Base-by-base conservation (phyloP, 2,797 vertebrate genomes). In the Pterois miles region DNA sequence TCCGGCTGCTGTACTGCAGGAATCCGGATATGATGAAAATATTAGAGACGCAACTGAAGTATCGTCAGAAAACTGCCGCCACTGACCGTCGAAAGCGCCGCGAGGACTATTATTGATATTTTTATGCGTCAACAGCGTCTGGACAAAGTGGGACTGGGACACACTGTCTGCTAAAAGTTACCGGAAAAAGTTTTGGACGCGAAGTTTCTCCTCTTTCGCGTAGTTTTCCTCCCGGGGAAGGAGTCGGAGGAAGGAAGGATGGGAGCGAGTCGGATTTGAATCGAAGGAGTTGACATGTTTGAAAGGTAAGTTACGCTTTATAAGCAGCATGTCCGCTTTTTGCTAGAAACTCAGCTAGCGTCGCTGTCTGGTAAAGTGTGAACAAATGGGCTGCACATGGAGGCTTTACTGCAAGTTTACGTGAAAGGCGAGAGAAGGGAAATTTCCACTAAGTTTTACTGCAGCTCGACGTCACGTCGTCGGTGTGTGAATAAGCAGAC, bases 11-110 rank as follows among this genome's bases (percentile, higher is more conserved):
- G 89, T 1, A 70, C 87, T 93, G 82, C 84, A 87, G 92, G 90
- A 92, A 96, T 96, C 96, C 97, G 96, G 97, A 98, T 95, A 93
- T 97, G 97, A 97, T 96, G 97, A 96, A 95, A 94, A 93, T 86
- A 90, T 94, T 94, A 88, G 4, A 8, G 90, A 79, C 86, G 38
- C 60, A 82, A 16, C 40, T 43, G 40, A 43, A 86, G 81, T 83
- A 78, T 88, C 81, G 85, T 43, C 56, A 78, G 78, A 60, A 70
- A 91, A 81, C 74, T 36, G 27, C 80, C 73, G 81, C 83, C 84
- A 59, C 78, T 68, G 82, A 84, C n/a, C 84, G 74, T 74, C 85
- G 87, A 72, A 43, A 40, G 48, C 71, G 71, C 68, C 62, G 59
- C 43, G 25, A 62, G 57, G 59, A 66, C 5, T 52, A 23, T 53